These are phyloP conservation scores for Metellina segmentata DNA, from an alignment of 2,888 invertebrate species.

Conservation along the genomic window DNA sequence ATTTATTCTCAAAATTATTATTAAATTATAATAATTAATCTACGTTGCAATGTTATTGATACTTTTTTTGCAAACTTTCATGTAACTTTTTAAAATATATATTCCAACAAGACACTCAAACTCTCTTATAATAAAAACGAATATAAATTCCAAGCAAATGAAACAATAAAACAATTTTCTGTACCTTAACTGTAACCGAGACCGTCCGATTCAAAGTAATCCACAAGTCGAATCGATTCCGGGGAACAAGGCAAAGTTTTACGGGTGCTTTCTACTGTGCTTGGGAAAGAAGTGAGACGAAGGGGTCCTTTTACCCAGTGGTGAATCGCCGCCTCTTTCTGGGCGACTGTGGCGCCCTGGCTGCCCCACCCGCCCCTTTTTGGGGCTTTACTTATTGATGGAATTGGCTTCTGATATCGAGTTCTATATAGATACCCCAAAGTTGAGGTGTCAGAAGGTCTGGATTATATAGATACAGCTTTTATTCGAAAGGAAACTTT, in stretches of 20 bases:
- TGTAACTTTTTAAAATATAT: too few species aligned
- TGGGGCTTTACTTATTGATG: constrained; percentile 32
- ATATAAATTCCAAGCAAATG: neutral
- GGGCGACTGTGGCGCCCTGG: constrained; percentile 18
- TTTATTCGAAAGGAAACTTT: neutral
- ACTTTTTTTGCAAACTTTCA: too few species aligned
- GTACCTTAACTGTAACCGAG: constrained; percentile 34
- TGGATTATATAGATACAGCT: neutral
- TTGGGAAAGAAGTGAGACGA: constrained; percentile 28
- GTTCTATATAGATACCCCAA: constrained; percentile 15
- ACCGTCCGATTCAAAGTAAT: constrained; percentile 53
- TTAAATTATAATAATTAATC: too few species aligned
- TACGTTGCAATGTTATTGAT: too few species aligned
- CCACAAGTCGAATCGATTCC: constrained; percentile 53
- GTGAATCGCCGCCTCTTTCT: too few species aligned
- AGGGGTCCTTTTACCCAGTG: neutral
- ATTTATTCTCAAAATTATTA: too few species aligned
- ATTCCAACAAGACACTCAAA: neutral
- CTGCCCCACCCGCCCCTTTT: neutral
- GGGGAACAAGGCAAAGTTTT: constrained; percentile 43
- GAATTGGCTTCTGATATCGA: constrained; percentile 23
- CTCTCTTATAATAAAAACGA: neutral
- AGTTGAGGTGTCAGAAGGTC: neutral
- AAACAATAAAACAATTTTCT: neutral
- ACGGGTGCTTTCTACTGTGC: constrained; percentile 1